These are phyloP conservation scores for Whitmania pigra DNA, from an alignment of 1,140 invertebrate species.

Conservation along the genomic window DNA sequence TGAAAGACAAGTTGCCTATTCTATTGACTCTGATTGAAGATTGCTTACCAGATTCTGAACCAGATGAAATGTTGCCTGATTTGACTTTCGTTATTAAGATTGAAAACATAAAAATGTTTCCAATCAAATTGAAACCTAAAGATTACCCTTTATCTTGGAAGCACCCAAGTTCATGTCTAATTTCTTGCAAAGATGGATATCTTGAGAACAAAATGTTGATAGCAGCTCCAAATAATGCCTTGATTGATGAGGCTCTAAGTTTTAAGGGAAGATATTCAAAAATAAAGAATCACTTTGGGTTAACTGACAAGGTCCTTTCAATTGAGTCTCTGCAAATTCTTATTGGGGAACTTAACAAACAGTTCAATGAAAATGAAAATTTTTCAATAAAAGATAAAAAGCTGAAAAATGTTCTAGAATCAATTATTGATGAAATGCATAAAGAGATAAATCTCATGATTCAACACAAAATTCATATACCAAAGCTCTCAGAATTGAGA, in stretches of 20 bases:
- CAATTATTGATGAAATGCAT: background rate
- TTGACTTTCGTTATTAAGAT: background rate
- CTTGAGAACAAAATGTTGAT: background rate
- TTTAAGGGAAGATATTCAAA: background rate
- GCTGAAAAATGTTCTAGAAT: background rate
- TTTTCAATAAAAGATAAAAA: background rate
- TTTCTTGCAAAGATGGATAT: constrained; percentile 10
- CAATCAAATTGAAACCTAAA: constrained; percentile 6
- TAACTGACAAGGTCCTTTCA: background rate
- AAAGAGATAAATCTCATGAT: background rate
- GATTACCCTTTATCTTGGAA: constrained; percentile 4
- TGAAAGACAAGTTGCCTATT: background rate
- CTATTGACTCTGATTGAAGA: background rate
- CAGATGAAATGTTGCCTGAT: background rate
- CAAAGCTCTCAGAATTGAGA: background rate
- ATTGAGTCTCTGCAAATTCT: background rate
- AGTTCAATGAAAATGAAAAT: constrained; percentile 2
- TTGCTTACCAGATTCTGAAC: background rate
- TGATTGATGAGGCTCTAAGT: constrained; percentile 13
- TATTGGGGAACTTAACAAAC: background rate
- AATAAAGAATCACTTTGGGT: background rate
- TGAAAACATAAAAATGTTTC: constrained; percentile 2
- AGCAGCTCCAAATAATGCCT: no score
- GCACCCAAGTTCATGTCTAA: background rate
- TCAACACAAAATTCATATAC: background rate